These are phyloP conservation scores for Naja naja DNA, from an alignment of 2,113 vertebrate genomes.

Conservation along the genomic window DNA sequence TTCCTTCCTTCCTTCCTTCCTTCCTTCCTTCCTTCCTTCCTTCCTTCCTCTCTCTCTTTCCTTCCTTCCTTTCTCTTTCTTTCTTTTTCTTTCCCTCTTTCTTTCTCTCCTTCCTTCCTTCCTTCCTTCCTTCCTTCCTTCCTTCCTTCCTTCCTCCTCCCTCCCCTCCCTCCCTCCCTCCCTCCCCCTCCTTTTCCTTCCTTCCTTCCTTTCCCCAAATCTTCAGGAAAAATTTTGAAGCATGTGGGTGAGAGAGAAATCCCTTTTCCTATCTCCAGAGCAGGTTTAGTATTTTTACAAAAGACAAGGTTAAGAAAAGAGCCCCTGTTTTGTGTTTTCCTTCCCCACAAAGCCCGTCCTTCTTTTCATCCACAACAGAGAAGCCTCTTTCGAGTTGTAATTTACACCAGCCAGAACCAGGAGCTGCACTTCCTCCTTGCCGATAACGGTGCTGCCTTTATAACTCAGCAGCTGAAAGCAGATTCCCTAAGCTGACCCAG, in stretches of 20 bases:
- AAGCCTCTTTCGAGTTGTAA: conserved; percentile 7
- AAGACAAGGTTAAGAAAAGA: neutral
- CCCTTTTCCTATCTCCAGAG: neutral
- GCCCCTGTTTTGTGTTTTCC: neutral
- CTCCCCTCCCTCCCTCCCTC: too few species aligned
- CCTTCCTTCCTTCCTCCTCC: fast-evolving
- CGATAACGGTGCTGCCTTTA: conserved; percentile 6
- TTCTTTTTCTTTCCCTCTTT: too few species aligned
- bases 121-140: too few species aligned
- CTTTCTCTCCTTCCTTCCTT: too few species aligned
- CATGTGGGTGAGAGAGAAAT: neutral
- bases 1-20: too few species aligned
- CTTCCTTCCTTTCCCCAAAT: too few species aligned
- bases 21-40: fast-evolving
- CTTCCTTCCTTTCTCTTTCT: too few species aligned
- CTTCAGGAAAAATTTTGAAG: neutral
- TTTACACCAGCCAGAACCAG: conserved; percentile 9
- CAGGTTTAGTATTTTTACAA: neutral
- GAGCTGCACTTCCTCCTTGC: conserved; percentile 20
- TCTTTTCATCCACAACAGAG: neutral
- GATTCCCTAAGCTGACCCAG: neutral
- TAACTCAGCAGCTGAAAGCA: conserved; percentile 11
- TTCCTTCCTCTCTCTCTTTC: too few species aligned
- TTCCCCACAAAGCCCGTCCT: neutral
- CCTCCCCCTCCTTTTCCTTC: too few species aligned